A percentile compares a stretch with the other conserved stretches of the same genome.
Evolutionary conservation across 1,140 invertebrate species (phyloP).

Genomic region (Copidosoma floridanum): DNA sequence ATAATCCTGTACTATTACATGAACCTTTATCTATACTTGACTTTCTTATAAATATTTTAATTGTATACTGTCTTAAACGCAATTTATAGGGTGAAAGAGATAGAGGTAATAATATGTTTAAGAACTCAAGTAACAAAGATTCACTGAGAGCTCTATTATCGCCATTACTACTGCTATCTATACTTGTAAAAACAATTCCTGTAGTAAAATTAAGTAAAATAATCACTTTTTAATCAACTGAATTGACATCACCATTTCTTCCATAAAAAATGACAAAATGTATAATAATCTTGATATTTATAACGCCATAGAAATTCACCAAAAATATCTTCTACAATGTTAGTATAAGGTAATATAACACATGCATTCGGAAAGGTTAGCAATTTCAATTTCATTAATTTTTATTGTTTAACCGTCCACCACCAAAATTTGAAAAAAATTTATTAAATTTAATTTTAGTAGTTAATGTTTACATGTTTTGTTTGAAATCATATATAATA

Average conservation of each 20-base stretch:
- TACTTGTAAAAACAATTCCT: constrained; percentile 12
- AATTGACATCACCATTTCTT: constrained; percentile 19
- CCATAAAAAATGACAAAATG: constrained; percentile 4
- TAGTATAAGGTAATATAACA: background rate
- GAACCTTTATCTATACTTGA: background rate
- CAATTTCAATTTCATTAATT: constrained; percentile 18
- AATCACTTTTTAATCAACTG: constrained; percentile 19
- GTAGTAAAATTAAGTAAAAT: constrained; percentile 2
- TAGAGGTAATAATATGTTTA: constrained; percentile 6
- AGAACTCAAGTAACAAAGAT: constrained; percentile 17
- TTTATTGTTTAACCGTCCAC: constrained; percentile 18
- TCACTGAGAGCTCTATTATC: constrained; percentile 9
- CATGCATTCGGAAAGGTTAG: constrained; percentile 17
- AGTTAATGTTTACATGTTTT: constrained; percentile 16
- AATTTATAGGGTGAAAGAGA: background rate
- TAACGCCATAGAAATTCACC: background rate
- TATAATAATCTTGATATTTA: background rate
- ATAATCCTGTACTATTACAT: background rate
- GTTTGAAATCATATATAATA: constrained; percentile 11
- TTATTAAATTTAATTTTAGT: constrained; percentile 15
- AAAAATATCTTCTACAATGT: background rate
- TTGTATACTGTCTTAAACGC: background rate
- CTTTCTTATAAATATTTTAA: constrained; percentile 11
- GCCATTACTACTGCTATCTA: constrained; percentile 16
- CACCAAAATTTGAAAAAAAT: constrained; percentile 15